Evolutionary conservation across 2,113 vertebrate genomes (phyloP).

Genomic region (Chitala chitala): DNA sequence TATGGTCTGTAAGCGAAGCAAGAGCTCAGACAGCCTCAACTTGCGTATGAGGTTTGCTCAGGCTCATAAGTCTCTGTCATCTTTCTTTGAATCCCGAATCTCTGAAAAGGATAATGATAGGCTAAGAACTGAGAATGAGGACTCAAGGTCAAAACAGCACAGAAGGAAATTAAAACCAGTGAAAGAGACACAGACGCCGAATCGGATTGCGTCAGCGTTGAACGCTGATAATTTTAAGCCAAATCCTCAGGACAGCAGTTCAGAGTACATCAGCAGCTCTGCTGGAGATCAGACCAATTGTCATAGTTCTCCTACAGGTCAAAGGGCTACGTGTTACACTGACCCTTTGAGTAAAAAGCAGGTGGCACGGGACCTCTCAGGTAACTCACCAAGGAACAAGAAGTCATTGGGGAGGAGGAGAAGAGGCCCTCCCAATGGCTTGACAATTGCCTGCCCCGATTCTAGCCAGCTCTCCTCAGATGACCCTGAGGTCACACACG

Average conservation of each 20-base stretch:
- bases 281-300: slow-evolving; percentile 33
- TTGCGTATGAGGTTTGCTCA: slow-evolving; percentile 66
- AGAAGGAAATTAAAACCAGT: slow-evolving; percentile 64
- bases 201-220: slow-evolving; percentile 46
- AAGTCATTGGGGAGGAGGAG: slow-evolving; percentile 52
- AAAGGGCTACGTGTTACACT: slow-evolving; percentile 37
- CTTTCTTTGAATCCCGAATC: slow-evolving; percentile 70
- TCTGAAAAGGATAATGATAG: slow-evolving; percentile 62
- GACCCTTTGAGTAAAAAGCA: slow-evolving; percentile 44
- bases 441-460: slow-evolving; percentile 36
- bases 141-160: slow-evolving; percentile 50
- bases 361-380: slow-evolving; percentile 28
- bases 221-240: slow-evolving; percentile 14
- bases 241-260: background rate
- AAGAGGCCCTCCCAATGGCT: slow-evolving; percentile 46
- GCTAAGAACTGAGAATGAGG: slow-evolving; percentile 52
- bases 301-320: slow-evolving; percentile 27
- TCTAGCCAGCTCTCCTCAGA: slow-evolving; percentile 41
- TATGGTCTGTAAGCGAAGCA: slow-evolving; percentile 56
- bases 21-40: slow-evolving; percentile 63
- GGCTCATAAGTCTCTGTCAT: slow-evolving; percentile 75
- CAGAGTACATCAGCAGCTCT: slow-evolving; percentile 3
- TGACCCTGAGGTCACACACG: slow-evolving; percentile 35
- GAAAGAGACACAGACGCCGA: slow-evolving; percentile 55
- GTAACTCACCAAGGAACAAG: slow-evolving; percentile 37